A percentile compares a stretch with the other conserved stretches of the same genome.
Conservation (phyloP, 2,888 invertebrate species). For the Arrhopalites spinosus region DNA sequence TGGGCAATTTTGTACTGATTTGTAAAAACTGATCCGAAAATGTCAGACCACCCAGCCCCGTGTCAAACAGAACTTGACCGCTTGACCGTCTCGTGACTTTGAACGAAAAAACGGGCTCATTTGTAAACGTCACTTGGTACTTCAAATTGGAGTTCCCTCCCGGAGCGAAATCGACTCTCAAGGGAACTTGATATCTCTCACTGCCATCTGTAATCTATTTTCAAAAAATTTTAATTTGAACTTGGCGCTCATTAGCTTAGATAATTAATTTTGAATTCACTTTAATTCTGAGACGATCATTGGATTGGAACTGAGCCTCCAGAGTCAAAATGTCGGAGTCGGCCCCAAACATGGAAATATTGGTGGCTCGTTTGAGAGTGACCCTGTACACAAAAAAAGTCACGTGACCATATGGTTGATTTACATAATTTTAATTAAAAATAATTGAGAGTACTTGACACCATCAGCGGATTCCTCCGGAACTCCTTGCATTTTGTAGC, state of each 20-base stretch:
- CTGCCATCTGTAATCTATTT: constrained; percentile 41
- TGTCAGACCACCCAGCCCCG: constrained; percentile 58
- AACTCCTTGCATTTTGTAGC: constrained; percentile 47
- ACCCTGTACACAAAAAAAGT: no score
- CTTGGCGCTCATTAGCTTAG: neutral
- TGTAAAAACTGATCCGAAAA: constrained; percentile 62
- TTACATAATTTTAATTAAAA: neutral
- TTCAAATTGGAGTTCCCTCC: constrained; percentile 38
- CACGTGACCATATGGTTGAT: neutral
- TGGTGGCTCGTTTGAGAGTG: constrained; percentile 17
- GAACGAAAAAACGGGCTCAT: constrained; percentile 44
- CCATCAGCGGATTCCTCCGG: constrained; percentile 44
- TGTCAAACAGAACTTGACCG: constrained; percentile 55
- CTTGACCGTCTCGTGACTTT: constrained; percentile 45
- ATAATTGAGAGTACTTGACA: constrained; percentile 30
- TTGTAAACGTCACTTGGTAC: constrained; percentile 44
- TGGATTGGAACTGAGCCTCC: constrained; percentile 45
- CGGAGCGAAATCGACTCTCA: constrained; percentile 38
- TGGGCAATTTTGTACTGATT: constrained; percentile 59
- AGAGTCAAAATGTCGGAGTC: constrained; percentile 42
- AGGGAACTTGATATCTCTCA: constrained; percentile 47
- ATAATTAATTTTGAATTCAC: no score
- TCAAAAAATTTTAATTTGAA: neutral
- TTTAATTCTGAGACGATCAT: constrained; percentile 49
- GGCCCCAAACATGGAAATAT: constrained; percentile 18